Base-by-base conservation (phyloP, 1,140 invertebrate genomes). In the Colletes latitarsis region DNA sequence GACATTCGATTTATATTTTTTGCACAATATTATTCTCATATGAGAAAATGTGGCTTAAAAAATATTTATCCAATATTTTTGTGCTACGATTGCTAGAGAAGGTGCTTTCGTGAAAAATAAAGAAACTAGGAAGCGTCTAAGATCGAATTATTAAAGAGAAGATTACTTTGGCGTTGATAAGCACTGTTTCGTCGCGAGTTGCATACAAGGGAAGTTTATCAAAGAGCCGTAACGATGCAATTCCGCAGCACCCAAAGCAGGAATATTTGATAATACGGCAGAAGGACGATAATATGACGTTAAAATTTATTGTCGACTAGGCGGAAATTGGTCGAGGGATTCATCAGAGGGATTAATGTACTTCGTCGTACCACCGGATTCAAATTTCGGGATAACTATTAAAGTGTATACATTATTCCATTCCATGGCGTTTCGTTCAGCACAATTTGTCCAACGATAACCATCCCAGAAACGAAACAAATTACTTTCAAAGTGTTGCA, bases 281-380 rank as follows among this genome's bases (percentile, higher is more conserved):
- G 52, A 67, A 68, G 60, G 62, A 63, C 55, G 80, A 67, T 75
- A 85, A 86, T 72, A 64, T 68, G 83, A 82, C 81, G 72, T 89
- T 89, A 89, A 89, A 84, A 89, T 89, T 89, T 86, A 89, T 89
- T 69, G 77, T 72, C 77, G 58, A 49, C 74, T 72, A 74, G 55
- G 66, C 69, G 84, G 88, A 83, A 87, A 89, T 89, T 89, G 86
- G 77, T 74, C 74, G 70, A 80, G 86, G 81, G 79, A 85, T 67
- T 71, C 77, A 80, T 86, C 75, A 55, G 41, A 66, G 67, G 75
- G 76, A 81, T 86, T 86, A 86, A 85, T 82, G 66, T 46, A 69
- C 39, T 62, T 19, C 41, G 46, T 53, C 21, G 71, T 41, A 67
- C 53, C 55, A 39, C 46, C 49, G 55, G 66, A 82, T 82, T 71